Evolutionary conservation across 2,113 vertebrate species (phyloP).

Genomic region (Salminus brasiliensis): DNA sequence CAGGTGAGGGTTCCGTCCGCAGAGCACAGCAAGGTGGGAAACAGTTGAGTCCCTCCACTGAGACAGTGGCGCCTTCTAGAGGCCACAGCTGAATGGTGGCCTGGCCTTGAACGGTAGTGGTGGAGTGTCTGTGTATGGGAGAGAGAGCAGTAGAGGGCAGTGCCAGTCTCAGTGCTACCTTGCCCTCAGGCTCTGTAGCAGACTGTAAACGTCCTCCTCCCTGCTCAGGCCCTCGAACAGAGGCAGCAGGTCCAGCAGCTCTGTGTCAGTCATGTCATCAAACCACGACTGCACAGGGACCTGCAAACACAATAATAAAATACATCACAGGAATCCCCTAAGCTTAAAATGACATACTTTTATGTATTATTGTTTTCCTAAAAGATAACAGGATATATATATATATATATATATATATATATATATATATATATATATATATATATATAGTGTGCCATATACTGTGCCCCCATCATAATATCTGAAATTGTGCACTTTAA

Average conservation of each 20-base stretch:
- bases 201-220: conserved; percentile 90
- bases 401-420: no score
- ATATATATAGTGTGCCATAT: no score
- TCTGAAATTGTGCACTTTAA: no score
- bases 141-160: background rate
- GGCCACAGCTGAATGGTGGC: background rate
- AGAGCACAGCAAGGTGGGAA: background rate
- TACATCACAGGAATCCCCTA: background rate
- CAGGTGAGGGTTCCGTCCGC: background rate
- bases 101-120: background rate
- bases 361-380: no score
- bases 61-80: conserved; percentile 29
- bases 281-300: conserved; percentile 99
- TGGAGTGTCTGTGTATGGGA: conserved; percentile 14
- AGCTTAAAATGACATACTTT: no score
- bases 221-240: conserved; percentile 94
- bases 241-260: conserved; percentile 95
- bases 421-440: no score
- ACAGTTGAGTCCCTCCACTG: background rate
- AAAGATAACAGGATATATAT: no score
- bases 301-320: conserved; percentile 67
- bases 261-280: conserved; percentile 95
- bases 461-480: no score
- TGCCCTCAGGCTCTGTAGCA: conserved; percentile 88
- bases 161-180: conserved; percentile 84